Evolutionary conservation across 1,140 invertebrate species (phyloP), one percentile per base, ranked within the genome.

Genomic region (Rhyacophila brunnea): DNA sequence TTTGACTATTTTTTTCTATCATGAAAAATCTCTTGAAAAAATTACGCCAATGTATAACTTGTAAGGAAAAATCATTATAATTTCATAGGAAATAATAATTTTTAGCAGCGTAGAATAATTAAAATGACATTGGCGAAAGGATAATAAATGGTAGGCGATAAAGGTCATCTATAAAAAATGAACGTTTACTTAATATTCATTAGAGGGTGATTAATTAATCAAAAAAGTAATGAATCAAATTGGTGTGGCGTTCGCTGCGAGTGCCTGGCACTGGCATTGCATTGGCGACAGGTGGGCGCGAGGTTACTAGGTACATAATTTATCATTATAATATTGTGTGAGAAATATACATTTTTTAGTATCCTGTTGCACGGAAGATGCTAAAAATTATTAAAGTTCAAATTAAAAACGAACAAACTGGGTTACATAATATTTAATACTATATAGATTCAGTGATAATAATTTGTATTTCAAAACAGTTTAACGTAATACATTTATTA

Each of bases 161-260:
- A 40, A 48, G 54, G 34, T 49, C 20, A 48, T n/a, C 35, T 19
- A 1, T 38, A 48, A 42, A 57, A 28, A 57, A 57, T 28, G 13
- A 9, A 40, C 19, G 34, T 9, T 48, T 43, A 49, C 54, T 48
- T 48, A 57, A 57, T 57, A 43, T 57, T 57, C 54, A 57, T 57
- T 57, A 57, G 23, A 13, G 44, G 54, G 23, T 57, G 54, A 57
- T 57, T 57, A 57, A 57, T 57, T 57, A 57, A 38, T 34, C 18
- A 14, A 14, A 32, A 1, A 34, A 17, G 54, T 57, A 57, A 57
- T 57, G 54, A 57, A 57, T 57, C 54, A 57, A 57, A 54, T 45
- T 54, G 23, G 20, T 36, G 7, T 28, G 17, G 35, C 52, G 43
- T 13, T 34, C 15, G 18, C 45, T 45, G 52, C 40, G 14, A 19